A percentile compares a stretch with the other conserved stretches of the same genome.
Evolutionary conservation across 2,113 vertebrate genomes (phyloP).

Genomic region (Xyliphius kryptos): DNA sequence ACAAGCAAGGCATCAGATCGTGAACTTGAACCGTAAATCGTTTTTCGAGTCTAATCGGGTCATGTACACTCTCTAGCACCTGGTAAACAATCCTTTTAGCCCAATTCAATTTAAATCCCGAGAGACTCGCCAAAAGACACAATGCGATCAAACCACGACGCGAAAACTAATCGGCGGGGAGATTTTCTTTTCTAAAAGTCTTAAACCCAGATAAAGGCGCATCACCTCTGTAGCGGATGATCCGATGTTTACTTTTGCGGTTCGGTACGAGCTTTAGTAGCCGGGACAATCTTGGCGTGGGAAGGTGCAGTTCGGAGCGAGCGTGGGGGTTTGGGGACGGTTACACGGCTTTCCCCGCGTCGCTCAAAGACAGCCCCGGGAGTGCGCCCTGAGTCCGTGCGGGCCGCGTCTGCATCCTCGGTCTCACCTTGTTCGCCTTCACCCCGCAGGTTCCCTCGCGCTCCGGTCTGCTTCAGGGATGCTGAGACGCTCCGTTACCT

Average conservation of each 20-base stretch:
- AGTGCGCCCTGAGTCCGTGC: neutral
- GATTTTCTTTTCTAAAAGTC: conserved; percentile 2
- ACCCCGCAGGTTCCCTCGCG: conserved; percentile 49
- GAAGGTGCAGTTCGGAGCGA: neutral
- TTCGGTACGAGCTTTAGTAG: neutral
- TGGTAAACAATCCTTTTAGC: conserved; percentile 28
- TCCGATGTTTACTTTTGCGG: conserved; percentile 21
- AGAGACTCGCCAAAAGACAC: conserved; percentile 44
- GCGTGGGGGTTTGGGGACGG: neutral
- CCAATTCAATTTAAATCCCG: conserved; percentile 38
- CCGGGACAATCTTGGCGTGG: neutral
- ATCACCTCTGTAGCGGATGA: neutral
- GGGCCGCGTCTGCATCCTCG: conserved; percentile 48
- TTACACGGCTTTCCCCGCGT: neutral
- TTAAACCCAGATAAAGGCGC: neutral
- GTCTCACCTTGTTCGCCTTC: conserved; percentile 50
- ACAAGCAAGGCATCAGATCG: neutral
- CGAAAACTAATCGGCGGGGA: neutral
- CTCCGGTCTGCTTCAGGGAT: conserved; percentile 45
- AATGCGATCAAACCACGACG: conserved; percentile 37
- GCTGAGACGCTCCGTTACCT: conserved; percentile 48
- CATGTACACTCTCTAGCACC: conserved; percentile 33
- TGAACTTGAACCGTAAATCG: neutral
- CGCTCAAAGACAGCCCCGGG: too few relatives aligned
- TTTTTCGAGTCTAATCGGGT: neutral